Conservation (phyloP, 2,113 vertebrate species). For the Oreotrochilus melanogaster region DNA sequence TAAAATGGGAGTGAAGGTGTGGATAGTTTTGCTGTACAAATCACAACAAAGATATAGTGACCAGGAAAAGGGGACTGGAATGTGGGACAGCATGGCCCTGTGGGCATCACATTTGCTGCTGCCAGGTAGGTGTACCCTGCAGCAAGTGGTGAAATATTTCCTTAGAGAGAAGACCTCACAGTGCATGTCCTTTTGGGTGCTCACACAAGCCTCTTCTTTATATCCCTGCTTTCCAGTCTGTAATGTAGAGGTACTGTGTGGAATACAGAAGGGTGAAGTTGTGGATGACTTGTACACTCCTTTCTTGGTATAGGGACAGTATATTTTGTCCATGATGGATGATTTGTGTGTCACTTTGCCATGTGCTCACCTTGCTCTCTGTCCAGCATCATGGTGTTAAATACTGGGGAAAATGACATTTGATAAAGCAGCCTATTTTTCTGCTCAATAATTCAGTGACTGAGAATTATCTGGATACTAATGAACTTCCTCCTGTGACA, state of each 20-base stretch:
- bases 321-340: background rate
- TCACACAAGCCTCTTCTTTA: background rate
- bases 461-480: background rate
- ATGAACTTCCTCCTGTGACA: background rate
- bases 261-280: background rate
- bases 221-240: background rate
- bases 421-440: background rate
- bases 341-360: background rate
- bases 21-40: background rate
- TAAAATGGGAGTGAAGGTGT: background rate
- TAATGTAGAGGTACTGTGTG: background rate
- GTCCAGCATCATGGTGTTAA: background rate
- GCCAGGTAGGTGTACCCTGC: background rate
- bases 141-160: background rate
- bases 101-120: background rate
- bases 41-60: background rate
- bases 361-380: background rate
- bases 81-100: background rate
- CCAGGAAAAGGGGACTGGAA: background rate
- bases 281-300: background rate
- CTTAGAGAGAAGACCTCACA: accelerated
- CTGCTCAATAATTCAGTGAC: background rate
- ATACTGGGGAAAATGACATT: background rate
- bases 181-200: background rate
- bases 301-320: background rate